A percentile compares a stretch with the other conserved stretches of the same genome.
Conservation (phyloP, 2,113 vertebrate species). For the Eretmochelys imbricata region DNA sequence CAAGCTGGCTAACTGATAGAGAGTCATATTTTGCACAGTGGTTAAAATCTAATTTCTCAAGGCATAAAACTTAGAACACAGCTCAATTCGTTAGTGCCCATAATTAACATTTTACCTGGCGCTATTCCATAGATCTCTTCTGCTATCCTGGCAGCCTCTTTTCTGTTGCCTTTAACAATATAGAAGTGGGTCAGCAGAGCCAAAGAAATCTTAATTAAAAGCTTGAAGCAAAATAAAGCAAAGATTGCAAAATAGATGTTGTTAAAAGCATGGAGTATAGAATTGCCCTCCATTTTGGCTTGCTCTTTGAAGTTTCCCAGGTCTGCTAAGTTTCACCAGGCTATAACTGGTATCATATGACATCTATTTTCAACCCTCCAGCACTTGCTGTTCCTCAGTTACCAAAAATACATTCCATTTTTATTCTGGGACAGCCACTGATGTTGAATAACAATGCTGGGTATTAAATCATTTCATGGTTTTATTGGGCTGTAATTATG, state of each 20-base stretch:
- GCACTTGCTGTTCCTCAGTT: constrained; percentile 73
- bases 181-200: constrained; percentile 86
- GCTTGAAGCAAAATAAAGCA: constrained; percentile 85
- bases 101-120: constrained; percentile 79
- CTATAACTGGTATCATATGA: constrained; percentile 78
- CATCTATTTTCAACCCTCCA: constrained; percentile 83
- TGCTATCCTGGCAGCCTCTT: constrained; percentile 87
- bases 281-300: constrained; percentile 81
- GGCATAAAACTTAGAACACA: background rate
- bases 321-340: constrained; percentile 57
- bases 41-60: constrained; percentile 22
- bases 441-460: constrained; percentile 53
- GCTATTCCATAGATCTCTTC: constrained; percentile 86
- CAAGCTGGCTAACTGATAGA: constrained; percentile 2
- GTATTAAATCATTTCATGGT: background rate
- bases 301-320: constrained; percentile 66
- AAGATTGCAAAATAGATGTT: constrained; percentile 85
- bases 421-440: constrained; percentile 57
- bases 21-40: constrained; percentile 50
- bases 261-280: constrained; percentile 77
- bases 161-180: constrained; percentile 86
- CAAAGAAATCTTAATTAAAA: constrained; percentile 85
- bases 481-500: background rate
- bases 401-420: constrained; percentile 72
- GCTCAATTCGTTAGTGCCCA: background rate